phyloP scores from a whole-genome alignment of 2,797 vertebrate genomes.

The Champsocephalus gunnari region DNA sequence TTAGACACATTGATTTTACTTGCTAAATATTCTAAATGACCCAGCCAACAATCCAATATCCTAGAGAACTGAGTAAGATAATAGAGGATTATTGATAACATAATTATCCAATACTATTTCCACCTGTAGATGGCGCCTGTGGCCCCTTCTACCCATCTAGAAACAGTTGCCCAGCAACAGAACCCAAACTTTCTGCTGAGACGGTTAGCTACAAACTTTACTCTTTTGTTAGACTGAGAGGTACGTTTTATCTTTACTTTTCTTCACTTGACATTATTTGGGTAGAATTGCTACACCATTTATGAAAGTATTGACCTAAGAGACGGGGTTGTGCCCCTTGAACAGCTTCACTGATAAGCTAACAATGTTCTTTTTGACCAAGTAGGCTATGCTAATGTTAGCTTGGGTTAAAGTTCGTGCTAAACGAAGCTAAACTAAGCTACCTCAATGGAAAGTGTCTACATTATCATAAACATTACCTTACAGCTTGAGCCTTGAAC shows the following conservation, averaged over 20 bases:
- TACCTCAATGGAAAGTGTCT: background rate
- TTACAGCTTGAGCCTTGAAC: background rate
- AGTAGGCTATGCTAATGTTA: background rate
- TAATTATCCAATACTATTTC: background rate
- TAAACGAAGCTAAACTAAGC: background rate
- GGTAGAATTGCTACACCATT: rapidly evolving
- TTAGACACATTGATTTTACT: too few species aligned
- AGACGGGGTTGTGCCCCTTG: background rate
- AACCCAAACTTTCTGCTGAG: conserved; percentile 49
- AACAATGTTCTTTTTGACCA: background rate
- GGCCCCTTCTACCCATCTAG: too few species aligned
- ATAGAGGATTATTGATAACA: too few species aligned
- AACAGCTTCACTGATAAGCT: background rate
- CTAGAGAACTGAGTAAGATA: too few species aligned
- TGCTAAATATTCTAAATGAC: too few species aligned
- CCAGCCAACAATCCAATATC: too few species aligned
- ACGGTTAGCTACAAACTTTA: background rate
- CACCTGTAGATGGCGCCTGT: conserved; percentile 38
- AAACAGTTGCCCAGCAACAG: conserved; percentile 69
- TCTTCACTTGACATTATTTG: rapidly evolving
- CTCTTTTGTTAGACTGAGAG: background rate
- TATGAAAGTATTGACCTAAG: background rate
- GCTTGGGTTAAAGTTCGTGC: background rate
- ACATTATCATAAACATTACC: too few species aligned
- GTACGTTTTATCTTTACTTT: background rate